Base-by-base conservation (phyloP, 2,888 invertebrate genomes). In the Creontiades dilutus region DNA sequence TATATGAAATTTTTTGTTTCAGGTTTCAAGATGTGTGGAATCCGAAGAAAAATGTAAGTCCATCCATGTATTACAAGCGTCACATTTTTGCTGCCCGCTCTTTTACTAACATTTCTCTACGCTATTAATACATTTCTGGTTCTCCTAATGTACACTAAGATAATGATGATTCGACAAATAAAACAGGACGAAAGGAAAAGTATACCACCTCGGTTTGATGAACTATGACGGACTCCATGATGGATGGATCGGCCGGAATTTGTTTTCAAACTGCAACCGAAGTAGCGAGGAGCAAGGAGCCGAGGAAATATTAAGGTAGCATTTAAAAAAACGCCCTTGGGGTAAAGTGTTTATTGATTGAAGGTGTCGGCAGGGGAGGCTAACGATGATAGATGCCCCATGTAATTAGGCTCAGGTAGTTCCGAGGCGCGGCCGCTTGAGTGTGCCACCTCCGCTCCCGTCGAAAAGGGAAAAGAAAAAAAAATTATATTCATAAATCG, bases 341-440 rank as follows among this genome's bases (percentile, higher is more conserved):
- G 88, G 84, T 89, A 89, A 89, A 89, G 89, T 89, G 84, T 82
- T 89, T 89, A 89, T 89, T 89, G 89, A 89, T 89, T 89, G 89
- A 89, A 89, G 89, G 89, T 84, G 89, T 89, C 89, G 89, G 89
- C 89, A 85, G 84, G 89, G 84, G 85, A 61, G 52, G 75, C 78
- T 89, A 89, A 89, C 89, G 89, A 89, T 89, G 89, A 89, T 89
- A 84, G 89, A 89, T 89, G 89, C 89, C 85, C 84, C 84, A 52
- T 75, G 89, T 89, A 89, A 89, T 89, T 89, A 89, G 89, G 89
- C 84, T 75, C 84, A 61, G 89, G 84, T 75, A 89, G 84, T 89
- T 81, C 52, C 80, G 46, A 46, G 86, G 76, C 48, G 86, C 37
- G 76, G 86, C 75, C 86, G 86, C 76, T 47, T 46, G 86, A 86